Evolutionary conservation across 1,140 invertebrate genomes (phyloP).

Genomic region (Nilaparvata lugens): DNA sequence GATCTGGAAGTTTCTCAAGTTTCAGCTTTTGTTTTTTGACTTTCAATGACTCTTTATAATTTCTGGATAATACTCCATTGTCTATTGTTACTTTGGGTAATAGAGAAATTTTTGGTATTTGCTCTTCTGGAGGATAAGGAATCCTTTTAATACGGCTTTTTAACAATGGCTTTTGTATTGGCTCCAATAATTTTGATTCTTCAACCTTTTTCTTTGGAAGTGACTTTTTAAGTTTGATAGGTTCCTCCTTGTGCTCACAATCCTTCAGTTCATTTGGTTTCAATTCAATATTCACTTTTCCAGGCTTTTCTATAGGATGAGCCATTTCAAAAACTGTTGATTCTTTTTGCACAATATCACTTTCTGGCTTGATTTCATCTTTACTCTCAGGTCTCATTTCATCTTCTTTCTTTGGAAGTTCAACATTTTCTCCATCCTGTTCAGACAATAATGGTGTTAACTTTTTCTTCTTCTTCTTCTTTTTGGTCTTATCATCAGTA

Average conservation of each 20-base stretch:
- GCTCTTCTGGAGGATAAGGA: conserved; percentile 28
- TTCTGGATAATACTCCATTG: conserved; percentile 32
- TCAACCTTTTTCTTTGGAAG: no score
- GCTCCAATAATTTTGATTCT: no score
- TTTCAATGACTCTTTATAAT: conserved; percentile 33
- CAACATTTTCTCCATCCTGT: conserved; percentile 23
- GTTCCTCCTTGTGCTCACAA: no score
- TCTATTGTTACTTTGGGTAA: conserved; percentile 25
- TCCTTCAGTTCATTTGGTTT: no score
- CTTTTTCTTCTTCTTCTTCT: conserved; percentile 23
- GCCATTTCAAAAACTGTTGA: no score
- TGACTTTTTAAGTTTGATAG: no score
- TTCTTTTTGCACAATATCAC: no score
- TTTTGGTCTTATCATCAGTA: conserved; percentile 7
- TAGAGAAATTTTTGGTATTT: conserved; percentile 24
- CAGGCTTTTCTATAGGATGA: no score
- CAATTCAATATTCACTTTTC: no score
- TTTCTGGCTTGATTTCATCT: no score
- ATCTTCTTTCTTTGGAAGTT: background rate
- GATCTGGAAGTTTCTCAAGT: conserved; percentile 27
- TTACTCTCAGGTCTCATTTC: no score
- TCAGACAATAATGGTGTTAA: background rate
- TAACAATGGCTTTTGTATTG: conserved; percentile 32
- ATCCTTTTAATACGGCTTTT: conserved; percentile 51
- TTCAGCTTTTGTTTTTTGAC: conserved; percentile 31